These are phyloP conservation scores for Actinernus sp. DNA, from an alignment of 92 coral and sea anemone genomes.

Conservation along the genomic window DNA sequence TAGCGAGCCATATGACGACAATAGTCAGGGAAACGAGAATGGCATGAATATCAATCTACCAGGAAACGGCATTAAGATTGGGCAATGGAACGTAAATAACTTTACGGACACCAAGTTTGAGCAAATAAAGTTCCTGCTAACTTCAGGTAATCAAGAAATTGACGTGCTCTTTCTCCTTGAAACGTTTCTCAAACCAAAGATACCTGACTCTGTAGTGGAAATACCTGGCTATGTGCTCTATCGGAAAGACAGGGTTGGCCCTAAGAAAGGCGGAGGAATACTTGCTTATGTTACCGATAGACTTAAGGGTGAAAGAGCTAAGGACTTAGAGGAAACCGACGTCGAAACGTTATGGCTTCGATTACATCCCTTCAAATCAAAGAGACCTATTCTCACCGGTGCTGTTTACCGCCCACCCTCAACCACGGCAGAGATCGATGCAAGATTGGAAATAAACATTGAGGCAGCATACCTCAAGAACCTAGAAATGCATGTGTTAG, in stretches of 20 bases:
- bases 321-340: constrained; percentile 34
- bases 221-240: constrained; percentile 31
- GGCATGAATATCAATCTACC: no score
- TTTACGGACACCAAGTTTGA: constrained; percentile 44
- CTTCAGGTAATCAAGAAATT: constrained; percentile 8
- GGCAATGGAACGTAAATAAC: no score
- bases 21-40: no score
- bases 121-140: constrained; percentile 45
- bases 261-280: constrained; percentile 27
- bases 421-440: no score
- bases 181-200: constrained; percentile 42
- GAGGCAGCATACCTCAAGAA: constrained; percentile 26
- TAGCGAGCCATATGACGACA: no score
- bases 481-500: constrained; percentile 10
- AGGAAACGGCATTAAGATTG: constrained; percentile 21
- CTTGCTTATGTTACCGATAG: constrained; percentile 26
- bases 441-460: constrained; percentile 10
- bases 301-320: constrained; percentile 24
- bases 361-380: constrained; percentile 50
- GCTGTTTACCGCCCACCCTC: constrained; percentile 63
- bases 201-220: constrained; percentile 22
- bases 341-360: constrained; percentile 45
- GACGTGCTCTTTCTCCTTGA: constrained; percentile 48
- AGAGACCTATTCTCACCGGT: no score
- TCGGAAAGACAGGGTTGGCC: constrained; percentile 41